phyloP scores from a whole-genome alignment of 2,888 invertebrate species.

The Schizotus pectinicornis region DNA sequence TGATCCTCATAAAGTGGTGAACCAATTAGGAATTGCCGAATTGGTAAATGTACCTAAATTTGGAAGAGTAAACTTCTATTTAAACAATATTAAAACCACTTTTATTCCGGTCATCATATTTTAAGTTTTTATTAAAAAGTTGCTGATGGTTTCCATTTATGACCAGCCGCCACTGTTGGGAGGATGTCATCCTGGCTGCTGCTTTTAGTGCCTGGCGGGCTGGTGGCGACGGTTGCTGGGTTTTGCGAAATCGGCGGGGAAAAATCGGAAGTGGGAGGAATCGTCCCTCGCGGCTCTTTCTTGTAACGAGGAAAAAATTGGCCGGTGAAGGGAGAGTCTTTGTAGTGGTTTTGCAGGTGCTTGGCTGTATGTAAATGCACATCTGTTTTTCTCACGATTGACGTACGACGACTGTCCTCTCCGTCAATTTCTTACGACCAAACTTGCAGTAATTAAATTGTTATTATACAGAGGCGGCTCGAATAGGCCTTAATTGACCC shows the following conservation, averaged over 20 bases:
- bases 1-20: no score
- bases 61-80: no score
- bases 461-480: background rate
- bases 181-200: background rate
- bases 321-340: background rate
- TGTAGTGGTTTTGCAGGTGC: constrained; percentile 1
- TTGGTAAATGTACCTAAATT: no score
- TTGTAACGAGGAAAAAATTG: background rate
- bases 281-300: no score
- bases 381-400: background rate
- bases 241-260: background rate
- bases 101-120: no score
- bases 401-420: no score
- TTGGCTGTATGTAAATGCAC: constrained; percentile 4
- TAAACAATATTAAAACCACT: no score
- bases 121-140: no score
- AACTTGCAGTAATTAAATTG: background rate
- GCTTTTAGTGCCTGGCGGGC: background rate
- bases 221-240: background rate
- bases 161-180: background rate
- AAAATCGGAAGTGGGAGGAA: background rate
- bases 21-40: no score
- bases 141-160: background rate
- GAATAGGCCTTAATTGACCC: constrained; percentile 3
- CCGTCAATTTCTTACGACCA: no score